Evolutionary conservation across 2,113 vertebrate genomes (phyloP).

Genomic region (Apteryx mantelli): DNA sequence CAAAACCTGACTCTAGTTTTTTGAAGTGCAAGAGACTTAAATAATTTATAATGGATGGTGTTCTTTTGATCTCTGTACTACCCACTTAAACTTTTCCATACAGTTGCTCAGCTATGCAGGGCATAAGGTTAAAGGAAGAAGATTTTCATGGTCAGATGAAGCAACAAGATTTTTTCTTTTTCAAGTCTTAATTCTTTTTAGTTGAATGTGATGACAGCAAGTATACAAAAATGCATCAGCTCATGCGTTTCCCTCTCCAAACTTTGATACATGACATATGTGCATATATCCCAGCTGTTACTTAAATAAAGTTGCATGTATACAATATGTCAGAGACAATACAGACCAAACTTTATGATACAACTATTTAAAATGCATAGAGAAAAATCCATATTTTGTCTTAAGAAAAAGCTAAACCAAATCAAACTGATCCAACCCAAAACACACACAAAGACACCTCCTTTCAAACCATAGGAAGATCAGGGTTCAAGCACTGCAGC

Average conservation of each 20-base stretch:
- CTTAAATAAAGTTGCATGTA: slow-evolving; percentile 55
- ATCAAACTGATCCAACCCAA: not conserved
- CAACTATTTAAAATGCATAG: not conserved
- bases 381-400: not conserved
- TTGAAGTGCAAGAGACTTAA: not conserved
- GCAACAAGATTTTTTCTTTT: not conserved
- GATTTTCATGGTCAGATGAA: slow-evolving; percentile 55
- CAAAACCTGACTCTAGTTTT: slow-evolving; percentile 10
- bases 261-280: slow-evolving; percentile 58
- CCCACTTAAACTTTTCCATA: slow-evolving; percentile 25
- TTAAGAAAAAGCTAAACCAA: not conserved
- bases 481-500: not conserved
- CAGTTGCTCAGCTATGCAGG: slow-evolving; percentile 54
- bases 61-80: slow-evolving; percentile 57
- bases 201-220: slow-evolving; percentile 47
- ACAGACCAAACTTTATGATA: not conserved
- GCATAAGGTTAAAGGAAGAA: slow-evolving; percentile 62
- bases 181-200: slow-evolving; percentile 47
- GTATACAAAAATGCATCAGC: slow-evolving; percentile 56
- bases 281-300: slow-evolving; percentile 51
- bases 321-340: slow-evolving; percentile 24
- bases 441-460: not conserved
- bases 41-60: slow-evolving; percentile 36
- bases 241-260: slow-evolving; percentile 8
- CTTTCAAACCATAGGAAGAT: not conserved